Conservation (phyloP, 2,888 invertebrate species). For the Didymodactylos carnosus region DNA sequence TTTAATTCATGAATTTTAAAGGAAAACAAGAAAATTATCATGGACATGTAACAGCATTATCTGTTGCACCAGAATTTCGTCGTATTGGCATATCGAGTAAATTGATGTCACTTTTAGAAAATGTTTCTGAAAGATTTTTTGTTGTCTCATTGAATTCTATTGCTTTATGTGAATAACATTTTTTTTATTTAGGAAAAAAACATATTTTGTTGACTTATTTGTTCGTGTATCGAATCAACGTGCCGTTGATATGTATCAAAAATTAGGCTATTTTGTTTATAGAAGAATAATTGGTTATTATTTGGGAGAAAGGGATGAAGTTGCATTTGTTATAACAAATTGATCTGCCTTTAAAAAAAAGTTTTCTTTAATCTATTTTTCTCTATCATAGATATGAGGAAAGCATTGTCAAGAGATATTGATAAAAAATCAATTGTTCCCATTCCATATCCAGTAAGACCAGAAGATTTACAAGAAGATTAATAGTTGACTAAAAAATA, state of each 20-base stretch:
- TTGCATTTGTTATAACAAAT: conserved; percentile 64
- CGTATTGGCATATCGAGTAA: conserved; percentile 73
- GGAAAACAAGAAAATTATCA: conserved; percentile 98
- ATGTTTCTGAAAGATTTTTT: conserved; percentile 61
- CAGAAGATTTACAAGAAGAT: conserved; percentile 57
- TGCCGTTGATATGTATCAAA: conserved; percentile 89
- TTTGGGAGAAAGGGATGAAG: conserved; percentile 67
- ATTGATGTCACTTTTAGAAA: conserved; percentile 79
- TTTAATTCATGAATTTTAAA: conserved; percentile 31
- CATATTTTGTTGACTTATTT: conserved; percentile 92
- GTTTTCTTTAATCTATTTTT: conserved; percentile 15
- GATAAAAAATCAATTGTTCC: conserved; percentile 79
- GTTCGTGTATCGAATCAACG: conserved; percentile 90
- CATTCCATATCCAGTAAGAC: conserved; percentile 70
- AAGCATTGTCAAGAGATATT: conserved; percentile 76
- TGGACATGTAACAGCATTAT: conserved; percentile 92
- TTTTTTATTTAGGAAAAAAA: conserved; percentile 56
- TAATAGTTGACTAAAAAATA: too few species aligned
- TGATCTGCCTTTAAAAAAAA: background rate
- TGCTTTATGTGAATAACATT: background rate
- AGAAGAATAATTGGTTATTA: conserved; percentile 91
- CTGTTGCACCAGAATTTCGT: conserved; percentile 79
- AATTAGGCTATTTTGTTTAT: conserved; percentile 78
- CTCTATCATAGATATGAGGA: conserved; percentile 68
- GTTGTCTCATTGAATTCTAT: conserved; percentile 12